Base-by-base conservation (phyloP, 2,888 invertebrate genomes). In the Microchrysa polita region DNA sequence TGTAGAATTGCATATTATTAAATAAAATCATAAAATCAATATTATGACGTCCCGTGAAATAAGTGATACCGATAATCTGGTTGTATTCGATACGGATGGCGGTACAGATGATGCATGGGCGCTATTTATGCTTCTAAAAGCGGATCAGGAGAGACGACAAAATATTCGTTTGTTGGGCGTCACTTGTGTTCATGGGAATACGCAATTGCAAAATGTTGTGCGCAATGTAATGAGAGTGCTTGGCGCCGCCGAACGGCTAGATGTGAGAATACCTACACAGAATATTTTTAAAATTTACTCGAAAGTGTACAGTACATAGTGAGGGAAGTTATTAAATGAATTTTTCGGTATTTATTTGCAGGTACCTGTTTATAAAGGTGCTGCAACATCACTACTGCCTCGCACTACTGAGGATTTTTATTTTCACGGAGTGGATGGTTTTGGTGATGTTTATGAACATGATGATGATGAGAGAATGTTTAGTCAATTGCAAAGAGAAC, bases 131-230 rank as follows among this genome's bases (percentile, higher is more conserved):
- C 82, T 90, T 1, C 80, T 90, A 1, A 83, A 86, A 65, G 88
- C 88, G 0, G 88, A 89, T 76, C 72, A 78, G 34, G 71, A 73
- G 57, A 59, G 27, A 34, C 23, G 75, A 4, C 78, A 79, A 27
- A 76, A 76, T 23, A 52, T 74, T 4, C 75, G 78, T 67, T 75
- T 94, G 53, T 81, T 92, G 60, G 94, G 88, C 0, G 87, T 95
- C 1, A 93, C 93, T 0, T 92, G 92, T 69, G 90, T 89, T 0
- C 87, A 89, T 78, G 95, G 95, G 0, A 95, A 94, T 80, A 91
- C 92, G 0, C 83, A 82, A 1, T 85, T 93, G 67, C 88, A 91
- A 12, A 89, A 93, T 80, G 92, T 91, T 0, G 87, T 87, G 34
- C 84, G 83, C 18, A 94, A 95, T 81, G 91, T 92, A 23, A 87